These are phyloP conservation scores for Gymnosoma rotundatum DNA, from an alignment of 2,888 invertebrate genomes.

Conservation along the genomic window DNA sequence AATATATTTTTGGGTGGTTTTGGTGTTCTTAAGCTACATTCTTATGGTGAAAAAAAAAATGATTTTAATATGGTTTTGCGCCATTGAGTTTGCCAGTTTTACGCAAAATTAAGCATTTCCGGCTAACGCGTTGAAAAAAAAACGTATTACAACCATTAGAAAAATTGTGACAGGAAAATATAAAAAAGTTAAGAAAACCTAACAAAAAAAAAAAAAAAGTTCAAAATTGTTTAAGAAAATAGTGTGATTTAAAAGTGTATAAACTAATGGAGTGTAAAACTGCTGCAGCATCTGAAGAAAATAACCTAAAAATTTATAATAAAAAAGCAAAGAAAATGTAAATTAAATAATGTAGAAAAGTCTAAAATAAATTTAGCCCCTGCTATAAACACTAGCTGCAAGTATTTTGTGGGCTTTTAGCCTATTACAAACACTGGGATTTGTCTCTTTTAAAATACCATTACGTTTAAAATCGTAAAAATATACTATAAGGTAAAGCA, in stretches of 20 bases:
- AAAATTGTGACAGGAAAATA: constrained; percentile 14
- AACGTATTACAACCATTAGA: not conserved
- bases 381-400: not conserved
- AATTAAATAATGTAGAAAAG: not conserved
- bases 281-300: not conserved
- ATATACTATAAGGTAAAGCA: constrained; percentile 23
- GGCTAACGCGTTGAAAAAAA: constrained; percentile 14
- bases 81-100: constrained; percentile 65
- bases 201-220: not conserved
- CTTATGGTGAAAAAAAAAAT: constrained; percentile 26
- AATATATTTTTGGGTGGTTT: constrained; percentile 52
- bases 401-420: not conserved
- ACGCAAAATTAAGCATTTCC: constrained; percentile 71
- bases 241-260: constrained; percentile 31
- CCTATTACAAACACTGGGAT: not conserved
- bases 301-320: not conserved
- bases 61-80: constrained; percentile 62
- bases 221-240: constrained; percentile 8
- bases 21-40: constrained; percentile 17
- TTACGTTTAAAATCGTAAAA: not conserved
- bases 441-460: not conserved
- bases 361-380: not conserved
- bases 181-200: not conserved
- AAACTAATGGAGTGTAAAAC: constrained; percentile 53
- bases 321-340: not conserved